Base-by-base conservation (phyloP, 2,888 invertebrate genomes). In the Microplitis manilae region DNA sequence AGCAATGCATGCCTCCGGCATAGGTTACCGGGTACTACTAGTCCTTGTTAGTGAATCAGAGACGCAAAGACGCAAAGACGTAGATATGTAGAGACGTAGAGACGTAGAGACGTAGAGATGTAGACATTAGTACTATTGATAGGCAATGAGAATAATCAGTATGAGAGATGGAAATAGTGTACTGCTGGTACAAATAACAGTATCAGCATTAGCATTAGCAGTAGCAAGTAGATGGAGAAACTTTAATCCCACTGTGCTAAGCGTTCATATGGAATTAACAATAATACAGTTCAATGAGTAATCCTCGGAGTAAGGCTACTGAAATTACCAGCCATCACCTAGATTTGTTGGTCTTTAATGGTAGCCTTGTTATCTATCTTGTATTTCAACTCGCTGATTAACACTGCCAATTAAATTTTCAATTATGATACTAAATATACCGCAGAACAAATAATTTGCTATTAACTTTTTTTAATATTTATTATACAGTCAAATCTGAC, bases 331-430 rank as follows among this genome's bases (percentile, higher is more conserved):
- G 65, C 65, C 20, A 65, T 65, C 65, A 65, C 61, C 59, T 30
- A 69, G 62, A 68, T 62, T n/a, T 38, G n/a, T 17, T 77, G 77
- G 75, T 75, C 79, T n/a, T 61, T 67, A 39, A 9, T 15, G 65
- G 7, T 38, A 50, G 59, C 50, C 30, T 30, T 30, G 30, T 30
- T 30, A 50, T 70, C 60, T 60, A 50, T 8, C 13, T 70, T 30
- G 59, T 41, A 70, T 41, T 13, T 40, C 15, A 59, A 67, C 67
- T 67, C 81, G 77, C 81, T 83, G 83, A 83, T 85, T 82, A 84
- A 84, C 85, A 85, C 84, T 84, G 83, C 83, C 87, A 87, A 87
- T 87, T 88, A 85, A 84, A 83, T 84, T 83, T 82, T 50, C 82
- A 76, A 82, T 82, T 85, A 83, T 83, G 83, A 83, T 84, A 62